Evolutionary conservation across 1,140 invertebrate genomes (phyloP), one percentile per base, ranked within the genome.

Genomic region (Colletes latitarsis): DNA sequence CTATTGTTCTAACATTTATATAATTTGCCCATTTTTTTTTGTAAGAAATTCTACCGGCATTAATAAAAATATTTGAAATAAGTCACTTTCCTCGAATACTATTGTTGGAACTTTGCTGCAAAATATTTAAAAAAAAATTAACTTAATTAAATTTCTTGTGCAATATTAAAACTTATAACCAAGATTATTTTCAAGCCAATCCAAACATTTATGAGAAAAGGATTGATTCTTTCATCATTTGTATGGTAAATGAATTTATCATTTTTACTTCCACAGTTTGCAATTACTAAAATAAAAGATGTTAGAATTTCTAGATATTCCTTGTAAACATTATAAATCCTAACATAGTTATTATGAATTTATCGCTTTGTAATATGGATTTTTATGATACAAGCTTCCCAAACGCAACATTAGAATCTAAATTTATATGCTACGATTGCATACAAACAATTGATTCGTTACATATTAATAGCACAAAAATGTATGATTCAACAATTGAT

Each of bases 231-330:
- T 76, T 19, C 46, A 57, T 76, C 55, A 46, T 52, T 70, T 81
- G 6, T 76, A 84, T 81, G 72, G 62, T 57, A 72, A 85, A 77
- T 58, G 58, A 55, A 53, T 58, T 71, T 57, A 39, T 30, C 78
- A 66, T 60, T 53, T n/a, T 49, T 60, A 76, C 57, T 62, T 84
- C 55, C 53, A 67, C 64, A 70, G 14, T 19, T 85, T 72, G 76
- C 87, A 83, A 84, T 87, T 84, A 88, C 72, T 88, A 88, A 85
- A 85, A 83, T 88, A 85, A 91, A 90, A 91, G 82, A 88, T 82
- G 80, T 86, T 77, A 86, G 72, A 83, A 82, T 89, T 82, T 57
- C 77, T 82, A 88, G 84, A 86, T 83, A 85, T 84, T 81, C 73
- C 71, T 81, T 80, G 77, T 88, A 86, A 84, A 85, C 78, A 78